Percentiles rank a stretch among this genome's conserved stretches.
These are phyloP conservation scores for Iphiclides podalirius DNA, from an alignment of 2,888 invertebrate genomes.

Conservation along the genomic window DNA sequence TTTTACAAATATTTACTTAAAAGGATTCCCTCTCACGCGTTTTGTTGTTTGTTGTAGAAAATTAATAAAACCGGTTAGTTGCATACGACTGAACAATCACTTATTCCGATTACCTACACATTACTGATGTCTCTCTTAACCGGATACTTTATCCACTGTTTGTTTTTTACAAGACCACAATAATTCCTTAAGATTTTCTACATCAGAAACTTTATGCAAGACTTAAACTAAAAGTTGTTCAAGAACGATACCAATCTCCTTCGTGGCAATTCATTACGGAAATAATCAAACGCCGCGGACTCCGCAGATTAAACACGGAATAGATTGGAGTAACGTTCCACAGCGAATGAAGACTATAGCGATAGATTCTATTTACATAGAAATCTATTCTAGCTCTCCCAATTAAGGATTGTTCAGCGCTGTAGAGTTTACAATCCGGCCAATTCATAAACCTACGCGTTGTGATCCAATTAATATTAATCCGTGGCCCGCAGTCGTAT, in stretches of 20 bases:
- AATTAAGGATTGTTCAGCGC: constrained; percentile 47
- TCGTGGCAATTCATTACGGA: constrained; percentile 4
- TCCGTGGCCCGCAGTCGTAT: constrained; percentile 54
- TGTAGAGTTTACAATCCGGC: constrained; percentile 41
- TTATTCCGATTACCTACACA: no score
- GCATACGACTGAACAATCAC: no score
- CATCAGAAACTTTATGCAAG: background rate
- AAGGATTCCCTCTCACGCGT: no score
- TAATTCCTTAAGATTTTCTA: background rate
- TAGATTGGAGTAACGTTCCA: constrained; percentile 11
- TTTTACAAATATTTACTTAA: background rate
- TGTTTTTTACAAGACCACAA: no score
- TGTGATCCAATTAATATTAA: constrained; percentile 71
- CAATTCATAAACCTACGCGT: constrained; percentile 57
- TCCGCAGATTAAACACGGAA: constrained; percentile 11
- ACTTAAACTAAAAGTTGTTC: background rate
- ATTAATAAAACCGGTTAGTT: no score
- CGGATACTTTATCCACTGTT: no score
- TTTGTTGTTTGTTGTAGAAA: no score
- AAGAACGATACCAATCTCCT: background rate
- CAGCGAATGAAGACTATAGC: constrained; percentile 26
- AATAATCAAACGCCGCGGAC: constrained; percentile 5
- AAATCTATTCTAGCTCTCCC: constrained; percentile 36
- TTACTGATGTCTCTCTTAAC: no score
- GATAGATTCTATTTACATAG: constrained; percentile 31